Evolutionary conservation across 53 echinoderm and acorn worm genomes (phyloP), one percentile per base, ranked within the genome.

Genomic region (Luidia sarsii): DNA sequence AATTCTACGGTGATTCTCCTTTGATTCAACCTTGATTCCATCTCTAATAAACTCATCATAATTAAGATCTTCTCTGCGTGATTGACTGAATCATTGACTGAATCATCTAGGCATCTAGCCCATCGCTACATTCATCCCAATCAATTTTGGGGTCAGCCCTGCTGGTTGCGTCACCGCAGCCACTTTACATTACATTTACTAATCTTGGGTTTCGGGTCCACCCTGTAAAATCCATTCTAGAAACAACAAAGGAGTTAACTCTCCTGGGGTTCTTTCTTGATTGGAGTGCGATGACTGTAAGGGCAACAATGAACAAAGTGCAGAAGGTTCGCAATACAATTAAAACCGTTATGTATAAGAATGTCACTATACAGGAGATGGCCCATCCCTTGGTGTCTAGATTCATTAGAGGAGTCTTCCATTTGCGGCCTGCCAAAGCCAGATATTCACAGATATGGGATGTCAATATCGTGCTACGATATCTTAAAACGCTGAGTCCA

Each of bases 331-430:
- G 52, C 22, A 65, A 27, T 39, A 34, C 18, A 24, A 68, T 30
- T n/a, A 79, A n/a, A 50, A 41, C 22, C 24, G 29, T 62, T 20
- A 32, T 34, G 16, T 35, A 1, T 23, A 79, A 52, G 33, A 36
- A 68, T 16, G 65, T 21, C 31, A 69, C 84, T 61, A 39, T 79
- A 27, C 53, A 48, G 43, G 50, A 68, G 8, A 66, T 89, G 34
- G 83, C 89, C 14, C 80, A 86, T 14, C 80, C 87, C 1, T 35
- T 86, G 7, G 43, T 87, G 29, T 60, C 22, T 23, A 60, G 87
- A 14, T 87, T 87, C 50, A 35, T 87, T 50, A 81, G 68, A 46
- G 80, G 87, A 16, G 70, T 87, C 1, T 82, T 33, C 45, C 64
- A 88, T 15, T 50, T 82, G 21, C 64, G 67, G 45, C 88, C 82